phyloP scores from a whole-genome alignment of 2,888 invertebrate genomes.

The Fragum fragum region DNA sequence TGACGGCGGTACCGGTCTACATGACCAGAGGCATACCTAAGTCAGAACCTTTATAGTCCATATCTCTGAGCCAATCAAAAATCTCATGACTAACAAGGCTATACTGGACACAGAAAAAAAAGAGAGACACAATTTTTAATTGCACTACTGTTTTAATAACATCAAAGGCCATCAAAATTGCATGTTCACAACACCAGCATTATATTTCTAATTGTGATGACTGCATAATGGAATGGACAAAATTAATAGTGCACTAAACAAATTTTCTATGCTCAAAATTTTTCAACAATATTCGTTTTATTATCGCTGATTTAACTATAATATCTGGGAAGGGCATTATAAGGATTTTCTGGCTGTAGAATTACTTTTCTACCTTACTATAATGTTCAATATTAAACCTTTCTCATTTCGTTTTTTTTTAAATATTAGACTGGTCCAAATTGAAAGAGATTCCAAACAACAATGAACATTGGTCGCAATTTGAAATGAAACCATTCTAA shows the following conservation, averaged over 20 bases:
- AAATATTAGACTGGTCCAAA: too few relatives aligned
- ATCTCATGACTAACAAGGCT: too few relatives aligned
- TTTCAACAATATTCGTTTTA: not conserved
- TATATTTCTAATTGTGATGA: not conserved
- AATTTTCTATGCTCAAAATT: not conserved
- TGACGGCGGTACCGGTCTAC: too few relatives aligned
- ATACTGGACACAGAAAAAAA: too few relatives aligned
- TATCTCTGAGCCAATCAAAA: too few relatives aligned
- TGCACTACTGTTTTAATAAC: slow-evolving; percentile 10
- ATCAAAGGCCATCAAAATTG: slow-evolving; percentile 6
- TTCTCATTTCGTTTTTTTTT: not conserved
- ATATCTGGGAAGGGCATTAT: not conserved
- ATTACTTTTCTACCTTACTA: too few relatives aligned
- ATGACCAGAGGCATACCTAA: too few relatives aligned
- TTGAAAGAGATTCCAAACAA: too few relatives aligned
- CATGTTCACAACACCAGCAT: slow-evolving; percentile 7
- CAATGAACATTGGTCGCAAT: too few relatives aligned
- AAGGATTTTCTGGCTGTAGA: too few relatives aligned
- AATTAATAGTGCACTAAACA: not conserved
- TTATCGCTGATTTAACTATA: not conserved
- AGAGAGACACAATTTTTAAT: not conserved
- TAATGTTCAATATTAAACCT: not conserved
- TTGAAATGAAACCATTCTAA: too few relatives aligned
- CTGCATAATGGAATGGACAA: not conserved
- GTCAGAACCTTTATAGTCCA: too few relatives aligned